Evolutionary conservation across 2,888 invertebrate species (phyloP).

Genomic region (Coelinius sp.): DNA sequence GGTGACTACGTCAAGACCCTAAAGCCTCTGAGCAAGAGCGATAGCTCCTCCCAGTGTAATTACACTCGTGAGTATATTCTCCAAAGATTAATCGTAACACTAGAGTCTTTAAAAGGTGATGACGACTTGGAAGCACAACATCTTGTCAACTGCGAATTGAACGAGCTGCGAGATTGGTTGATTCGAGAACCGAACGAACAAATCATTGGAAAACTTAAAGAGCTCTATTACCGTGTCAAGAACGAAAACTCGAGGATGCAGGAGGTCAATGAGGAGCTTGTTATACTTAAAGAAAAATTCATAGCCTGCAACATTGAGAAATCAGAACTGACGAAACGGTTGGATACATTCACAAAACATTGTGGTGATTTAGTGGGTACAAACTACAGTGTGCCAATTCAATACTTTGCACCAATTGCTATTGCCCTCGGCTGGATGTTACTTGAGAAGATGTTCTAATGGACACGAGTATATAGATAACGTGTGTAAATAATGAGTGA

Average conservation of each 20-base stretch:
- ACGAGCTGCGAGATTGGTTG: slow-evolving; percentile 61
- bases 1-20: slow-evolving; percentile 60
- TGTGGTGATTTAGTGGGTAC: slow-evolving; percentile 75
- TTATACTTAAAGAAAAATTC: slow-evolving; percentile 81
- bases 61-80: slow-evolving; percentile 57
- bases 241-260: slow-evolving; percentile 74
- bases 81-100: slow-evolving; percentile 55
- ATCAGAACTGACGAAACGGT: slow-evolving; percentile 75
- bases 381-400: slow-evolving; percentile 75
- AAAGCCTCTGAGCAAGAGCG: slow-evolving; percentile 55
- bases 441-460: slow-evolving; percentile 69
- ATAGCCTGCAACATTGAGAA: slow-evolving; percentile 78
- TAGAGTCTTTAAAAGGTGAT: slow-evolving; percentile 57
- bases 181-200: slow-evolving; percentile 58
- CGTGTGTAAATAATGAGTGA: slow-evolving; percentile 7
- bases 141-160: slow-evolving; percentile 57
- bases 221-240: slow-evolving; percentile 60
- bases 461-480: slow-evolving; percentile 7
- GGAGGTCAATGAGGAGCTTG: slow-evolving; percentile 81
- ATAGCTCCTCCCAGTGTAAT: slow-evolving; percentile 44
- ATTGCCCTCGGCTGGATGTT: slow-evolving; percentile 76
- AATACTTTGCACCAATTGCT: slow-evolving; percentile 75
- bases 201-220: slow-evolving; percentile 57
- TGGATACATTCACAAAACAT: slow-evolving; percentile 75
- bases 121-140: slow-evolving; percentile 55